phyloP scores from a whole-genome alignment of 2,888 invertebrate genomes.

The Dryadula phaetusa region DNA sequence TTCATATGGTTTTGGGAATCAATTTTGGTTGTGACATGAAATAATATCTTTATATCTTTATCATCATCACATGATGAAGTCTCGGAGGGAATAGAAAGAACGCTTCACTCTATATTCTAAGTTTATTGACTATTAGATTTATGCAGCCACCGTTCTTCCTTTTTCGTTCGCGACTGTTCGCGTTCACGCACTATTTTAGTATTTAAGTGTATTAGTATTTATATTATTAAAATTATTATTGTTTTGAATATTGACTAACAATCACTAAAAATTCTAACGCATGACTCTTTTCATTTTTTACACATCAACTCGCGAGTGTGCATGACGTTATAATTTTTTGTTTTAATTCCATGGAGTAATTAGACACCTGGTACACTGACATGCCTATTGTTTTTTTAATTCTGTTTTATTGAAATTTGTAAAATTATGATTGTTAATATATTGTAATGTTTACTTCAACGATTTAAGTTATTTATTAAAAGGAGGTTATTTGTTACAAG shows the following conservation, averaged over 20 bases:
- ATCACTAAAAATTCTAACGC: slow-evolving; percentile 80
- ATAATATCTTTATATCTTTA: slow-evolving; percentile 44
- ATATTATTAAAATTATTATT: slow-evolving; percentile 50
- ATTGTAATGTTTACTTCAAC: slow-evolving; percentile 79
- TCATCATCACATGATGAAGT: slow-evolving; percentile 60
- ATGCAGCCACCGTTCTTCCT: slow-evolving; percentile 68
- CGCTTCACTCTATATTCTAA: slow-evolving; percentile 63
- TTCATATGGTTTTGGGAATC: slow-evolving; percentile 60
- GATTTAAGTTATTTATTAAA: slow-evolving; percentile 54
- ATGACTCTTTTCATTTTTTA: slow-evolving; percentile 74
- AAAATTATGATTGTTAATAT: slow-evolving; percentile 50
- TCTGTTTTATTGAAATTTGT: slow-evolving; percentile 48
- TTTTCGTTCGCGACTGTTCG: slow-evolving; percentile 66
- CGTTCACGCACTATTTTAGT: slow-evolving; percentile 58
- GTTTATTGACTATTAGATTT: slow-evolving; percentile 62
- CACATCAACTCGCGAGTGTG: slow-evolving; percentile 78
- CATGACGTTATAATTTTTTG: slow-evolving; percentile 69
- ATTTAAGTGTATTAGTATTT: slow-evolving; percentile 49
- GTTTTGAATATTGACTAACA: slow-evolving; percentile 82
- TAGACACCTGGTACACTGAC: slow-evolving; percentile 64
- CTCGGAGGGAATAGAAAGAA: slow-evolving; percentile 70
- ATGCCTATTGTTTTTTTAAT: slow-evolving; percentile 61
- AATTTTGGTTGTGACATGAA: slow-evolving; percentile 58
- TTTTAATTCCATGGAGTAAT: slow-evolving; percentile 45
- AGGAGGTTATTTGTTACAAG: slow-evolving; percentile 45